A percentile compares a stretch with the other conserved stretches of the same genome.
phyloP scores from a whole-genome alignment of 1,140 invertebrate genomes.

The Helicoverpa zea region DNA sequence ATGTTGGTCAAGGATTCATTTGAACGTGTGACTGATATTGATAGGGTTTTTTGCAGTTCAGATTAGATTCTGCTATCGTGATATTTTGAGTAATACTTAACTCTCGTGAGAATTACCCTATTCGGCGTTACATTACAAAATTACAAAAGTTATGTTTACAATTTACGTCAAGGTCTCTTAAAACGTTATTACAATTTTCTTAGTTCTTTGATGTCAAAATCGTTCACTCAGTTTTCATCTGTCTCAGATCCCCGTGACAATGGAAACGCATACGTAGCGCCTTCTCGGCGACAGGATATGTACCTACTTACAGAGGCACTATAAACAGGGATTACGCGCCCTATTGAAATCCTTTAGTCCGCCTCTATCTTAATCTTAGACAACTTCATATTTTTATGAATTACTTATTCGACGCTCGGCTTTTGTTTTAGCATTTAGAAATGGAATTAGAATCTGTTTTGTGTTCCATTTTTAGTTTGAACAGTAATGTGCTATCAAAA shows the following conservation, averaged over 20 bases:
- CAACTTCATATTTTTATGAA: slow-evolving; percentile 44
- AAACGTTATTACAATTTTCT: too few relatives aligned
- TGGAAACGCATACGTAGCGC: slow-evolving; percentile 61
- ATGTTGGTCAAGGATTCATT: too few relatives aligned
- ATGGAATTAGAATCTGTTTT: neutral
- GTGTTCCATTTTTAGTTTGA: neutral
- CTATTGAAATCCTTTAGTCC: slow-evolving; percentile 53
- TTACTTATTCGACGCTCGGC: slow-evolving; percentile 4
- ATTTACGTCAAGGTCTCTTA: too few relatives aligned
- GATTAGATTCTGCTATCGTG: too few relatives aligned
- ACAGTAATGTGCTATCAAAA: too few relatives aligned
- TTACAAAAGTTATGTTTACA: too few relatives aligned
- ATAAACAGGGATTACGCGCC: slow-evolving; percentile 57
- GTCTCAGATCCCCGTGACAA: slow-evolving; percentile 41
- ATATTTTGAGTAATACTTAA: too few relatives aligned
- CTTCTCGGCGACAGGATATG: slow-evolving; percentile 61
- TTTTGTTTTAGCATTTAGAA: slow-evolving; percentile 4
- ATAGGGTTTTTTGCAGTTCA: too few relatives aligned
- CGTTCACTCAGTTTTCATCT: neutral
- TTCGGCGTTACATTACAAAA: too few relatives aligned
- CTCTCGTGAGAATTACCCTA: too few relatives aligned
- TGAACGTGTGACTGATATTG: too few relatives aligned
- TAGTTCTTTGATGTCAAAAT: neutral
- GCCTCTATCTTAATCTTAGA: slow-evolving; percentile 52
- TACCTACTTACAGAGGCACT: slow-evolving; percentile 47